Evolutionary conservation across 2,113 vertebrate species (phyloP).

Genomic region (Aythya baeri): DNA sequence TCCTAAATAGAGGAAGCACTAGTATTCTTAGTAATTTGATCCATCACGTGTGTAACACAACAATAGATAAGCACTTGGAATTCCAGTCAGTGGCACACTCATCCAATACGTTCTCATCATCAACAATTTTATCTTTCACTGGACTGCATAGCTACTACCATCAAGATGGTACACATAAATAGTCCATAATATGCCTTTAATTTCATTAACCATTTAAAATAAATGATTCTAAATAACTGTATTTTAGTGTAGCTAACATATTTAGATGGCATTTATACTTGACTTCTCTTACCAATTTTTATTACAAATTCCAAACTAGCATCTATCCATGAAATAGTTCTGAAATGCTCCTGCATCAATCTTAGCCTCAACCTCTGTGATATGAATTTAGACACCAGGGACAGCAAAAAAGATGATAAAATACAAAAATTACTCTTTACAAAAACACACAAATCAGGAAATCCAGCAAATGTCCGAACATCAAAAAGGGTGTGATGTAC

Average conservation of each 20-base stretch:
- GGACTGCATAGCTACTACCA: neutral
- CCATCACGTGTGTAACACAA: neutral
- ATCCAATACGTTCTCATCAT: neutral
- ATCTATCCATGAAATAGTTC: neutral
- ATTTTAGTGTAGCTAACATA: neutral
- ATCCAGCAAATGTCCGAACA: neutral
- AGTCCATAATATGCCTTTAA: neutral
- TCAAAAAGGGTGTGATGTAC: neutral
- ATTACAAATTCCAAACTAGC: neutral
- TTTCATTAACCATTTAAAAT: neutral
- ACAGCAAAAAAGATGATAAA: neutral
- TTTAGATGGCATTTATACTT: neutral
- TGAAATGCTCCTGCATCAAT: neutral
- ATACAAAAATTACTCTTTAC: neutral
- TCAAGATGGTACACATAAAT: neutral
- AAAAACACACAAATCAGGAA: neutral
- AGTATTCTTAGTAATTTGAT: neutral
- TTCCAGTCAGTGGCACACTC: neutral
- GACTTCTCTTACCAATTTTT: neutral
- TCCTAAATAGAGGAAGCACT: neutral
- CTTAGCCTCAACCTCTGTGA: neutral
- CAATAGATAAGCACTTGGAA: neutral
- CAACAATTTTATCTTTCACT: neutral
- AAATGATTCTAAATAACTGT: neutral
- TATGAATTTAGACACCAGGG: neutral